A percentile compares a stretch with the other conserved stretches of the same genome.
Evolutionary conservation across 2,888 invertebrate genomes (phyloP).

Genomic region (Acanthosepion pharaonis): DNA sequence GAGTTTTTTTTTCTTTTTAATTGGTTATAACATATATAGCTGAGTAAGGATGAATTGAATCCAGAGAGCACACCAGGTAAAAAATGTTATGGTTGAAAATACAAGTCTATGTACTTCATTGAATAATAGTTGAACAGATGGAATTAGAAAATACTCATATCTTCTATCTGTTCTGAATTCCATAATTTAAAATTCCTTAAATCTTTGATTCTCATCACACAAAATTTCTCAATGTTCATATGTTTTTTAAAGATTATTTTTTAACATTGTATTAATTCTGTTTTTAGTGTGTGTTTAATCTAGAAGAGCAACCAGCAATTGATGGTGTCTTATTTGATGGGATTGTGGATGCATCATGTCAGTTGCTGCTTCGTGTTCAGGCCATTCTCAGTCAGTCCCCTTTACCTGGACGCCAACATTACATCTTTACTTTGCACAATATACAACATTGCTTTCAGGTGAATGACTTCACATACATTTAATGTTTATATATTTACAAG

Average conservation of each 20-base stretch:
- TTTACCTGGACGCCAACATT: slow-evolving; percentile 72
- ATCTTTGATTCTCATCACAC: no score
- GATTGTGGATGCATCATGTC: slow-evolving; percentile 71
- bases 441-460: slow-evolving; percentile 73
- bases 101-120: no score
- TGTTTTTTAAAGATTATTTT: background rate
- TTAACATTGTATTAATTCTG: background rate
- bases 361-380: slow-evolving; percentile 68
- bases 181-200: no score
- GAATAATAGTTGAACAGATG: no score
- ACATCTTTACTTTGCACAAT: slow-evolving; percentile 73
- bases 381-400: slow-evolving; percentile 71
- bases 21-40: no score
- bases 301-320: slow-evolving; percentile 69
- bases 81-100: no score
- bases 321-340: slow-evolving; percentile 71
- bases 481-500: no score
- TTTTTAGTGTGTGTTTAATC: slow-evolving; percentile 53
- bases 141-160: no score
- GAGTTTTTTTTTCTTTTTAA: no score
- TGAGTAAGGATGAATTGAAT: no score
- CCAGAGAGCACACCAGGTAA: no score
- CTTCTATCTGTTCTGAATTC: no score
- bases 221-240: background rate
- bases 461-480: background rate